Conservation (phyloP, 2,888 invertebrate genomes). For the Hypselothyrea guttata region DNA sequence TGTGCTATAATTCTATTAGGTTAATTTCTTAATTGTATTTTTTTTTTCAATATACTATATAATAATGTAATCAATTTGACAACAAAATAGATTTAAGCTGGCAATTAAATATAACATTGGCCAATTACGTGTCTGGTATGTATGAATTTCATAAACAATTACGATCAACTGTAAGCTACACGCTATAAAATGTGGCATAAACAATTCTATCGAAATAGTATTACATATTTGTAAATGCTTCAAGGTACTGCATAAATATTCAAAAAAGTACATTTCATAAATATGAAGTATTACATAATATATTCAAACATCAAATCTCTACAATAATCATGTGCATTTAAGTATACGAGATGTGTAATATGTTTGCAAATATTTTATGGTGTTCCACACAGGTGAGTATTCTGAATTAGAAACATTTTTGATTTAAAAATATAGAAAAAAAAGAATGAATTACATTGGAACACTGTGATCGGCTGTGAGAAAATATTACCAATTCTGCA, state of each 20-base stretch:
- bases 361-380: too few relatives aligned
- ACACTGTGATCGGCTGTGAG: too few relatives aligned
- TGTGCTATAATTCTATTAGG: conserved; percentile 21
- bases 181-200: conserved; percentile 39
- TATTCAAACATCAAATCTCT: conserved; percentile 41
- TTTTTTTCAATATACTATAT: conserved; percentile 1
- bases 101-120: conserved; percentile 21
- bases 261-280: conserved; percentile 46
- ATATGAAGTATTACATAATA: too few relatives aligned
- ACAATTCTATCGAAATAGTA: conserved; percentile 39
- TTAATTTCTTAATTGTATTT: conserved; percentile 3
- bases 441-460: too few relatives aligned
- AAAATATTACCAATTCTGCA: too few relatives aligned
- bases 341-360: too few relatives aligned
- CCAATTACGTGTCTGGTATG: conserved; percentile 20
- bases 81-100: conserved; percentile 18
- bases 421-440: too few relatives aligned
- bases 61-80: conserved; percentile 26
- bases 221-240: conserved; percentile 55
- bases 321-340: conserved; percentile 43
- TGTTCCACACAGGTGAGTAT: too few relatives aligned
- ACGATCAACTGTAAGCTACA: conserved; percentile 21
- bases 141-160: conserved; percentile 29
- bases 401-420: too few relatives aligned
- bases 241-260: conserved; percentile 55